Evolutionary conservation across 2,113 vertebrate species (phyloP).

Genomic region (Butorides virescens): DNA sequence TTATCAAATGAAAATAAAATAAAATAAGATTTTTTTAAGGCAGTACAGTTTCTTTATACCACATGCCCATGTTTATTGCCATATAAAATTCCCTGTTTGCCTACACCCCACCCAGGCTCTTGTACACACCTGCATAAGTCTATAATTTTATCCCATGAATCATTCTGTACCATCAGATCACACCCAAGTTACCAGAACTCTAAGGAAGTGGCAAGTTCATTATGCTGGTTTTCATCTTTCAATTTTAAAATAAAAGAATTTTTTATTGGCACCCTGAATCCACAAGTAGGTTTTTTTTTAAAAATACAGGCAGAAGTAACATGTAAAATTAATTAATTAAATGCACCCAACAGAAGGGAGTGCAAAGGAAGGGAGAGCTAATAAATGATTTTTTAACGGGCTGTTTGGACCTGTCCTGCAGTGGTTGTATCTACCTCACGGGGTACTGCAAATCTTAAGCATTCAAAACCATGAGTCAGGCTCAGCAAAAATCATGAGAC

Average conservation of each 20-base stretch:
- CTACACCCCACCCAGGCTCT: conserved; percentile 64
- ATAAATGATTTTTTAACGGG: neutral
- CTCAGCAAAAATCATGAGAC: neutral
- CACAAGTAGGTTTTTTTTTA: neutral
- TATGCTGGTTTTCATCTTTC: conserved; percentile 60
- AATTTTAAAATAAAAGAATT: conserved; percentile 36
- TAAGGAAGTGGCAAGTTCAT: conserved; percentile 65
- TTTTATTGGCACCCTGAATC: conserved; percentile 64
- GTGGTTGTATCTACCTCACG: neutral
- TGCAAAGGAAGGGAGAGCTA: conserved; percentile 3
- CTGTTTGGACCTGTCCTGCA: neutral
- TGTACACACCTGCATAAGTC: conserved; percentile 75
- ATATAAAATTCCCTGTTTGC: conserved; percentile 62
- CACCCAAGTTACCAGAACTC: conserved; percentile 75
- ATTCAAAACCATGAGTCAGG: neutral
- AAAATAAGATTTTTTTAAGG: conserved; percentile 1
- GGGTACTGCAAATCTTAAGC: neutral
- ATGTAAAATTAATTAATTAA: conserved; percentile 43
- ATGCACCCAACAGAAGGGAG: neutral
- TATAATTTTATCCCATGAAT: conserved; percentile 79
- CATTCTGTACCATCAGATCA: conserved; percentile 70
- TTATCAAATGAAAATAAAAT: conserved; percentile 50
- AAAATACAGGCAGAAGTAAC: neutral
- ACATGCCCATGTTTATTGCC: conserved; percentile 56
- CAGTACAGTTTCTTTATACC: conserved; percentile 21